Conservation (phyloP, 2,797 vertebrate species). For the Emys orbicularis region DNA sequence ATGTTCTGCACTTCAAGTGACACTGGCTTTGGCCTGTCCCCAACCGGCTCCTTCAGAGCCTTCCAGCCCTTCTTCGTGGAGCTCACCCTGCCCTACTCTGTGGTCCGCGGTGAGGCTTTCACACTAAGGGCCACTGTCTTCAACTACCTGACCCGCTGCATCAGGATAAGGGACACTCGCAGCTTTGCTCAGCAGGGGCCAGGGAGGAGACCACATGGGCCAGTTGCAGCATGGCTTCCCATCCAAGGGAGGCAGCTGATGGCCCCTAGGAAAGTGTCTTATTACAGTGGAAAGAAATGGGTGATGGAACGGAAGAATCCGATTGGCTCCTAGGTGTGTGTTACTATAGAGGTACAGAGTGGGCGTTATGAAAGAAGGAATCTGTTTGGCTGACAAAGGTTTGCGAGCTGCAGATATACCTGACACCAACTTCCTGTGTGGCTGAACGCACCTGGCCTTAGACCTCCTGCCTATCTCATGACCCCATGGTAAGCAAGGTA, state of each 20-base stretch:
- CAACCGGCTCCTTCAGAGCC: constrained; percentile 72
- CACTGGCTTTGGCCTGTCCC: constrained; percentile 87
- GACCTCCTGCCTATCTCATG: no score
- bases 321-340: not conserved
- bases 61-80: constrained; percentile 93
- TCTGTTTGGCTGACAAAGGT: not conserved
- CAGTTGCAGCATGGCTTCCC: not conserved
- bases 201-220: not conserved
- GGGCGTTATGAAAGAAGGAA: not conserved
- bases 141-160: constrained; percentile 87
- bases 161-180: constrained; percentile 82
- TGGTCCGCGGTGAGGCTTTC: constrained; percentile 89
- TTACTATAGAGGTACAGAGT: not conserved
- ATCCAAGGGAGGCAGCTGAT: not conserved
- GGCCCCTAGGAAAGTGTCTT: not conserved
- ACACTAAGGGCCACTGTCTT: constrained; percentile 87
- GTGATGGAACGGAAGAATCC: not conserved
- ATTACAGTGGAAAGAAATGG: not conserved
- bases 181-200: not conserved
- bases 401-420: no score
- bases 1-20: constrained; percentile 76
- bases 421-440: no score
- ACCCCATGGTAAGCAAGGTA: no score
- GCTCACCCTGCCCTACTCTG: constrained; percentile 89
- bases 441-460: no score